Conservation (phyloP, 2,888 invertebrate genomes). For the Latrodectus hesperus region DNA sequence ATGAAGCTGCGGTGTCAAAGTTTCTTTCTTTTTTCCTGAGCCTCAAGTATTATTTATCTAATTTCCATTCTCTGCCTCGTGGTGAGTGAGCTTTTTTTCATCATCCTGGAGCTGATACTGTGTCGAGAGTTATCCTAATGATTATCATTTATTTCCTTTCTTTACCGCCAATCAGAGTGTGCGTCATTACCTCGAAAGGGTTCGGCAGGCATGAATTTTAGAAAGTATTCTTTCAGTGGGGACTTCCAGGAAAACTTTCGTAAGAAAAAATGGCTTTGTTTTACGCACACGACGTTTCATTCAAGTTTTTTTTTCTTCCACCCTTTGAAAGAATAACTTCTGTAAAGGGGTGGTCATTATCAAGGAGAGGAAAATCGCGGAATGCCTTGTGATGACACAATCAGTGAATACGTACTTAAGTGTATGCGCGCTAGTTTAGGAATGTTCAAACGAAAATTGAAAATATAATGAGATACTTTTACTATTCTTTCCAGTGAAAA, state of each 20-base stretch:
- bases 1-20: slow-evolving; percentile 56
- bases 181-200: slow-evolving; percentile 32
- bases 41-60: background rate
- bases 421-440: no score
- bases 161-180: background rate
- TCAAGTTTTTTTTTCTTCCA: background rate
- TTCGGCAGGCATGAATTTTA: slow-evolving; percentile 25
- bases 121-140: slow-evolving; percentile 61
- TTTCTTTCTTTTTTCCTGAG: slow-evolving; percentile 46
- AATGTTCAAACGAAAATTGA: no score
- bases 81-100: slow-evolving; percentile 32
- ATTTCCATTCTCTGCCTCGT: background rate
- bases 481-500: no score
- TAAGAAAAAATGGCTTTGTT: no score
- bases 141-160: slow-evolving; percentile 46
- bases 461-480: no score
- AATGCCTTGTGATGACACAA: no score
- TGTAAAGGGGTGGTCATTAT: no score
- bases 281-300: no score
- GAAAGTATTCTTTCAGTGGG: slow-evolving; percentile 14
- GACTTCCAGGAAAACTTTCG: background rate
- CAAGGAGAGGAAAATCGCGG: no score
- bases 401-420: no score
- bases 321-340: background rate
- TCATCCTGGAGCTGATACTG: slow-evolving; percentile 1